Percentiles rank a stretch among this genome's conserved stretches.
Evolutionary conservation across 2,888 invertebrate genomes (phyloP).

Genomic region (Athalia cordata): DNA sequence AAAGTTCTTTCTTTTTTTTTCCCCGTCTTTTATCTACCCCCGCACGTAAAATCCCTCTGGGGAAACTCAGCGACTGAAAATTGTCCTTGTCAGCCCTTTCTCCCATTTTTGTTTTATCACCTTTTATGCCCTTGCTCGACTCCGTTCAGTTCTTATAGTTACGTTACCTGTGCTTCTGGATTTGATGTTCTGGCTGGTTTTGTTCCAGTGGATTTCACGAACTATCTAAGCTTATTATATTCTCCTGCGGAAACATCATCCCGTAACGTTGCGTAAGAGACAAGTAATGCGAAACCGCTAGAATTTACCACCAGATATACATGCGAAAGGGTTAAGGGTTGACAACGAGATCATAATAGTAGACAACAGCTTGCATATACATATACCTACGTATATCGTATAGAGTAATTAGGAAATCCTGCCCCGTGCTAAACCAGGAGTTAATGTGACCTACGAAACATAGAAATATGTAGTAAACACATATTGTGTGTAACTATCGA

Average conservation of each 20-base stretch:
- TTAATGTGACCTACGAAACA: background rate
- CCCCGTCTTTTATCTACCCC: too few species aligned
- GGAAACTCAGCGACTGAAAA: too few species aligned
- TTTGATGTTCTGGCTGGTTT: background rate
- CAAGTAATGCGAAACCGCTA: constrained; percentile 3
- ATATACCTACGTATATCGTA: background rate
- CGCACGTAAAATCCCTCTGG: too few species aligned
- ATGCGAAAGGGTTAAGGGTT: constrained; percentile 21
- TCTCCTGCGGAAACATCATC: background rate
- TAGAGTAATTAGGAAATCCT: constrained; percentile 40
- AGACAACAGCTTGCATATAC: constrained; percentile 22
- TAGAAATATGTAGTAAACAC: too few species aligned
- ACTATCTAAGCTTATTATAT: background rate
- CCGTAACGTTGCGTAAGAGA: constrained; percentile 2
- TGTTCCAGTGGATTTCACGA: background rate
- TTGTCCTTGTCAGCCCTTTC: too few species aligned
- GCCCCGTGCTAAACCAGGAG: constrained; percentile 18
- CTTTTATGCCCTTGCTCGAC: too few species aligned
- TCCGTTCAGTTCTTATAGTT: too few species aligned
- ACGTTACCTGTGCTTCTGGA: too few species aligned
- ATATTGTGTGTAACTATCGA: background rate
- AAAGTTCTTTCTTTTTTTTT: too few species aligned
- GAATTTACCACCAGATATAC: constrained; percentile 23
- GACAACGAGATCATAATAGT: constrained; percentile 35
- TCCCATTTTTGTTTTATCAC: too few species aligned